Base-by-base conservation (phyloP, 2,888 invertebrate genomes). In the Malthinus flaveolus region DNA sequence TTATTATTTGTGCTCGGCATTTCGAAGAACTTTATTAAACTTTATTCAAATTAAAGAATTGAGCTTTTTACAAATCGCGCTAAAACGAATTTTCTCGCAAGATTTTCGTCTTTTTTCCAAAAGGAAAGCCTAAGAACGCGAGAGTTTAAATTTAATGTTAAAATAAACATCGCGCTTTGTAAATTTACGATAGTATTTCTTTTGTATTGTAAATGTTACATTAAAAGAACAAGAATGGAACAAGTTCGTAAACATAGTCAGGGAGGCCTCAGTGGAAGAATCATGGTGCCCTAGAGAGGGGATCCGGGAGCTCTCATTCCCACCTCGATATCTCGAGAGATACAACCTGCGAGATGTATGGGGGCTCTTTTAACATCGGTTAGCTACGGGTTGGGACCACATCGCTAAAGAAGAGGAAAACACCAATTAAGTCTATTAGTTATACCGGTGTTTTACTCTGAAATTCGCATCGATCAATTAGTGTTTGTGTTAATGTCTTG, bases 221-320 rank as follows among this genome's bases (percentile, higher is more conserved):
- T 77, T 77, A 77, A 75, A 74, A 73, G 77, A 76, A 76, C 74
- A 75, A 74, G 75, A 76, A 76, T 71, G 74, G 71, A 75, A 75
- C 75, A 75, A 74, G 75, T 75, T 68, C 74, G 76, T 73, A 74
- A 75, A 75, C 75, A 73, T 73, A 70, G 72, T 69, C 68, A 71
- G 74, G 73, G 73, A 75, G 73, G 69, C 71, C 71, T 71, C 72
- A 69, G 68, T 63, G 70, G 75, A 77, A 78, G 78, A 78, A 75
- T 77, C 78, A 78, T 78, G 70, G 75, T 68, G 75, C 78, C 78
- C 76, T 67, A 68, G 78, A 77, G 77, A 75, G 74, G 74, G 71
- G 73, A 72, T 67, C 73, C 70, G 66, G 71, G 71, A 69, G 71
- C 71, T 72, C 71, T 73, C 75, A 71, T 74, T 75, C 74, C 74